Evolutionary conservation across 2,888 invertebrate species (phyloP), one percentile per base, ranked within the genome.

Genomic region (Bursaphelenchus okinawaensis): DNA sequence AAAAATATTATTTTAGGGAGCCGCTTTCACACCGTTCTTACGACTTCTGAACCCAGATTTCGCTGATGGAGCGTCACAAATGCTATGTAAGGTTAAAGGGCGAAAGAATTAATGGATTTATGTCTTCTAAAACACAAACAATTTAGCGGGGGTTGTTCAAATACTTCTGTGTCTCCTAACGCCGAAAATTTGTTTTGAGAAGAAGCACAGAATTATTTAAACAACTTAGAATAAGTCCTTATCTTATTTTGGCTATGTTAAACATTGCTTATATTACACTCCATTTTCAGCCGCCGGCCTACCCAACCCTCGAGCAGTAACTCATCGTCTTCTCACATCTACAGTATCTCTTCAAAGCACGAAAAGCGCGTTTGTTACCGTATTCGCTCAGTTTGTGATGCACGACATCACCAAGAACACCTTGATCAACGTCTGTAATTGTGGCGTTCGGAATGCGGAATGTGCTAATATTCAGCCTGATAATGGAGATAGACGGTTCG

Each of bases 21-120:
- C 93, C 0, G 91, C 95, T 0, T 87, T 93, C 70, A 90, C 90
- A 0, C 90, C 90, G 1, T 81, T 69, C 65, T 54, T 68, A 3
- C 67, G 82, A 22, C 70, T 82, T 16, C 65, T 76, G 52, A 67
- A 75, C 7, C 68, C 81, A 20, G 72, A 69, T 29, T 82, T 80
- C 65, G 82, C 79, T 57, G 81, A 82, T 63, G 78, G 77, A 24
- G 65, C 82, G 52, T 72, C 70, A 19, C 68, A 75, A 20, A 72
- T 77, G 59, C 69, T 74, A 20, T 72, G 81, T 80, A 50, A n/a
- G n/a, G n/a, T n/a, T n/a, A n/a, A n/a, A n/a, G n/a, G n/a, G n/a
- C n/a, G n/a, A n/a, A n/a, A n/a, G n/a, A n/a, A n/a, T n/a, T n/a
- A n/a, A n/a, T n/a, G n/a, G n/a, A n/a, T n/a, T n/a, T n/a, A n/a